Percentiles rank a stretch among this genome's conserved stretches.
These are phyloP conservation scores for Drymonia ruficornis DNA, from an alignment of 2,888 invertebrate genomes.

Conservation along the genomic window DNA sequence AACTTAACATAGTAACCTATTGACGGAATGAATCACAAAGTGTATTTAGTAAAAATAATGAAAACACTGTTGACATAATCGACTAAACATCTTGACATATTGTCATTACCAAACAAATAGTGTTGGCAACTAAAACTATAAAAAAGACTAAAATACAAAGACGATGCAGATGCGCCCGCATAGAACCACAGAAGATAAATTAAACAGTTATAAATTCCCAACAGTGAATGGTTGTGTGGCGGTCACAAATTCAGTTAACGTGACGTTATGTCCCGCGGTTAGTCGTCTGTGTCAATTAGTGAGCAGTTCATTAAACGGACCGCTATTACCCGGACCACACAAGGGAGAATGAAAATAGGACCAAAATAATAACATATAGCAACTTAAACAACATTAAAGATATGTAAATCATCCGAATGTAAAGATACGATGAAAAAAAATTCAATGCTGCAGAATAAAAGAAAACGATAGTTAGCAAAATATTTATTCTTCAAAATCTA, in stretches of 20 bases:
- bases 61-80: not conserved
- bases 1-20: slow-evolving; percentile 15
- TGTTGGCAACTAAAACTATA: not conserved
- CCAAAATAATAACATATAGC: not conserved
- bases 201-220: slow-evolving; percentile 47
- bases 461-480: not conserved
- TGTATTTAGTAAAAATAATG: slow-evolving; percentile 3
- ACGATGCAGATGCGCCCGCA: slow-evolving; percentile 42
- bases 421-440: not conserved
- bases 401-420: not conserved
- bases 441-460: slow-evolving; percentile 3
- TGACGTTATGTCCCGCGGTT: slow-evolving; percentile 54
- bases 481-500: not conserved
- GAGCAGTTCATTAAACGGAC: slow-evolving; percentile 49
- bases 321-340: slow-evolving; percentile 41
- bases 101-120: not conserved
- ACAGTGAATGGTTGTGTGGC: slow-evolving; percentile 35
- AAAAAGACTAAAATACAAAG: slow-evolving; percentile 29
- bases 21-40: slow-evolving; percentile 4
- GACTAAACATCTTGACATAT: not conserved
- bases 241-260: slow-evolving; percentile 62
- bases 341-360: slow-evolving; percentile 33
- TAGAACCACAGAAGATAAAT: slow-evolving; percentile 40
- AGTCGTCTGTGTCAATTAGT: slow-evolving; percentile 64
- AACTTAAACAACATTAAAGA: slow-evolving; percentile 11